These are phyloP conservation scores for Orchestes rusci DNA, from an alignment of 2,888 invertebrate genomes.

Conservation along the genomic window DNA sequence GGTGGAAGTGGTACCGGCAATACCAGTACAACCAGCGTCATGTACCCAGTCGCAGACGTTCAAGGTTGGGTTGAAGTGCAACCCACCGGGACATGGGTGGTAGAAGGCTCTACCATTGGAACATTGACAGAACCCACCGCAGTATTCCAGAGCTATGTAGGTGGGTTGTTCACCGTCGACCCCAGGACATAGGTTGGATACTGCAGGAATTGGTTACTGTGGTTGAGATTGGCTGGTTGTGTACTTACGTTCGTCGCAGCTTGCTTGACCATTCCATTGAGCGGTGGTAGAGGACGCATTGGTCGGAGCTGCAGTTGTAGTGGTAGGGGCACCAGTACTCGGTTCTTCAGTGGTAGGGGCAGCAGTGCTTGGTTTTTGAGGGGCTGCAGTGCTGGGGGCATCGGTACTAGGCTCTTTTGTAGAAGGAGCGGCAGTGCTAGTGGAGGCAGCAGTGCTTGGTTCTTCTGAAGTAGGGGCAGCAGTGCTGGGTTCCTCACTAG, in stretches of 20 bases:
- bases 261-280: constrained; percentile 6
- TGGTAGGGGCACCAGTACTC: not conserved
- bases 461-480: not conserved
- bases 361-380: constrained; percentile 4
- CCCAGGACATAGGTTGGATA: constrained; percentile 21
- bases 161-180: constrained; percentile 24
- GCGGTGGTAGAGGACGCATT: constrained; percentile 2
- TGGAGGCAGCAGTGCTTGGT: not conserved
- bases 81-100: constrained; percentile 18
- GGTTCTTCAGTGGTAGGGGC: not conserved
- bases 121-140: constrained; percentile 28
- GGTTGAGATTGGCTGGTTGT: not conserved
- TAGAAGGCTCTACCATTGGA: constrained; percentile 24
- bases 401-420: not conserved
- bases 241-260: constrained; percentile 12
- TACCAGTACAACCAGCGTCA: constrained; percentile 27
- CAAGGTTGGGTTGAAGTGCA: constrained; percentile 23
- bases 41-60: constrained; percentile 28
- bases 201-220: too few relatives aligned
- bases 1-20: constrained; percentile 12
- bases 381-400: not conserved
- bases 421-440: not conserved
- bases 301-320: constrained; percentile 5
- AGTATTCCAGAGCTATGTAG: constrained; percentile 25
- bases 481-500: not conserved